A percentile compares a stretch with the other conserved stretches of the same genome.
phyloP scores from a whole-genome alignment of 53 echinoderm and acorn worm genomes.

The Antedon mediterranea region DNA sequence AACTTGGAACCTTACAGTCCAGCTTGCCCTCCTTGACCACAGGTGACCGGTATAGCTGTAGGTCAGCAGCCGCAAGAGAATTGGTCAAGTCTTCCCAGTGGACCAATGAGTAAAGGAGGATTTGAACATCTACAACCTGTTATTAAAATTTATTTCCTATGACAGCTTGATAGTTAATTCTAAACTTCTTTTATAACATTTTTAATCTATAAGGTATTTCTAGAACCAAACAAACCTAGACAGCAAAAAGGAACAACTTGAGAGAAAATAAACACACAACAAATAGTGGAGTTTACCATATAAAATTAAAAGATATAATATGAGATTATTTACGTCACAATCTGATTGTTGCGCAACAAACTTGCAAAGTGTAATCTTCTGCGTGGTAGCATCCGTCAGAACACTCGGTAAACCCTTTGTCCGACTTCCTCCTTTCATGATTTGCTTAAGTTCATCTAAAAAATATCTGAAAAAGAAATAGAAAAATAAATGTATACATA shows the following conservation, averaged over 20 bases:
- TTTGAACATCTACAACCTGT: conserved; percentile 36
- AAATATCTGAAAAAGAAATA: conserved; percentile 36
- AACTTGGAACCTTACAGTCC: conserved; percentile 47
- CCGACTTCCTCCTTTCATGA: conserved; percentile 22
- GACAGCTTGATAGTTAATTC: too few relatives aligned
- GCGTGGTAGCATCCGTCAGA: conserved; percentile 66
- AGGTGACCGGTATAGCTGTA: conserved; percentile 64
- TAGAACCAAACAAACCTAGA: too few relatives aligned
- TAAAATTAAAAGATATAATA: too few relatives aligned
- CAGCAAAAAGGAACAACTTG: too few relatives aligned
- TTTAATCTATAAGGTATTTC: too few relatives aligned
- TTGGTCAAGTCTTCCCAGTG: conserved; percentile 93
- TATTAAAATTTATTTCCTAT: too few relatives aligned
- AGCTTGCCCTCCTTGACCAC: conserved; percentile 49
- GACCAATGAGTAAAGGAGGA: conserved; percentile 61
- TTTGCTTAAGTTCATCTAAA: conserved; percentile 20
- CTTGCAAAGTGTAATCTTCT: conserved; percentile 46
- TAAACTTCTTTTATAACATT: too few relatives aligned
- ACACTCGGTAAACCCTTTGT: conserved; percentile 41
- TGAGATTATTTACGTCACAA: conserved; percentile 27
- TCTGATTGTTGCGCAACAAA: conserved; percentile 59
- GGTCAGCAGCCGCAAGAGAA: conserved; percentile 42
- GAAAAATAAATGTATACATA: background rate
- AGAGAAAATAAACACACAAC: too few relatives aligned
- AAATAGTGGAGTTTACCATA: too few relatives aligned